These are phyloP conservation scores for Scaptodrosophila latifasciaeformis DNA, from an alignment of 2,888 invertebrate species.

Conservation along the genomic window DNA sequence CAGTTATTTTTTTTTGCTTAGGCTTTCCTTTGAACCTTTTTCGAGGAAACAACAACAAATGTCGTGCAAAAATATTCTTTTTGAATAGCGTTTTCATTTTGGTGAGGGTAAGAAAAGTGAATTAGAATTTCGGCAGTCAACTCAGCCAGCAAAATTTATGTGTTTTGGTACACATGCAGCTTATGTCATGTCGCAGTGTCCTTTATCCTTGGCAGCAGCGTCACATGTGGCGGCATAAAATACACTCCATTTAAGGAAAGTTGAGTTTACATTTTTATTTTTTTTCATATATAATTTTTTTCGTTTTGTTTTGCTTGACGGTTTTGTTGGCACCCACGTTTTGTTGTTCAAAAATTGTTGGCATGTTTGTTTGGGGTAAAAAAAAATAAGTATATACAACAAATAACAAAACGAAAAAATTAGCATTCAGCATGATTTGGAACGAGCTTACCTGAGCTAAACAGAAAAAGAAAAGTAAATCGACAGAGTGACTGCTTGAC, in stretches of 20 bases:
- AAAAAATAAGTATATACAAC: no score
- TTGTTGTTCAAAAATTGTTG: not conserved
- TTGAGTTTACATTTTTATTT: not conserved
- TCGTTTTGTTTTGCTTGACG: not conserved
- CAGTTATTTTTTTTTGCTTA: no score
- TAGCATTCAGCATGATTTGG: conserved; percentile 1
- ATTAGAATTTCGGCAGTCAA: conserved; percentile 45
- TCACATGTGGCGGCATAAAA: not conserved
- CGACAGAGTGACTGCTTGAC: not conserved
- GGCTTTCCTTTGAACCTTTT: no score
- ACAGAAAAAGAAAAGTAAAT: no score
- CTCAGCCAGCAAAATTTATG: conserved; percentile 47
- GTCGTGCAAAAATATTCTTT: no score
- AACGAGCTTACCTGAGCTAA: not conserved
- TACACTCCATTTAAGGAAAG: not conserved
- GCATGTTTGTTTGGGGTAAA: not conserved
- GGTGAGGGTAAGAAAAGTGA: conserved; percentile 35
- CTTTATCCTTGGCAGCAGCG: not conserved
- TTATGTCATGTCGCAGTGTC: not conserved
- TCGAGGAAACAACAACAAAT: no score
- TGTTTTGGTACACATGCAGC: conserved; percentile 16
- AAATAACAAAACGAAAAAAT: no score
- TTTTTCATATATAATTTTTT: no score
- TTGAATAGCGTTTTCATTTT: no score
- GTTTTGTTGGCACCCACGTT: not conserved